Percentiles rank a stretch among this genome's conserved stretches.
phyloP scores from a whole-genome alignment of 2,888 invertebrate species.

The Campaea margaritaria region DNA sequence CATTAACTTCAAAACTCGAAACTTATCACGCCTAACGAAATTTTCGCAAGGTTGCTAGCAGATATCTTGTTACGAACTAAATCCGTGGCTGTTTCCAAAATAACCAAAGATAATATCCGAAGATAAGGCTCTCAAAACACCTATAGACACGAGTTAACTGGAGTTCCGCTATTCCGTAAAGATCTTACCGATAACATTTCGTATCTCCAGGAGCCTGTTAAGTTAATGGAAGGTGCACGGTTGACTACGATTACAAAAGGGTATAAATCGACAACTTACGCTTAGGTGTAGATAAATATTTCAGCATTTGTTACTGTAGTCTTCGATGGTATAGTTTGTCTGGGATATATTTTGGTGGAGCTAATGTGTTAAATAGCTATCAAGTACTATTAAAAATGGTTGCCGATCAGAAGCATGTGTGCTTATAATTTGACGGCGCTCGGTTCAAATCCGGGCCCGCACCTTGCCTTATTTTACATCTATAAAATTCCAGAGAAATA shows the following conservation, averaged over 20 bases:
- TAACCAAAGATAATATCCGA: slow-evolving; percentile 9
- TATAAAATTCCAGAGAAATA: no score
- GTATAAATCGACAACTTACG: slow-evolving; percentile 16
- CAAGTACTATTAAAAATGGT: no score
- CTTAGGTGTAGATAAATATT: not conserved
- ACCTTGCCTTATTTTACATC: no score
- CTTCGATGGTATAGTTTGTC: no score
- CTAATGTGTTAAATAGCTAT: no score
- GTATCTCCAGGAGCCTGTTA: slow-evolving; percentile 19
- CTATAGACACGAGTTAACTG: slow-evolving; percentile 15
- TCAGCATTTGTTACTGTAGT: no score
- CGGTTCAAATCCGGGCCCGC: no score
- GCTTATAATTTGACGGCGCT: no score
- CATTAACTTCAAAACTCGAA: no score
- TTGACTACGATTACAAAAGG: slow-evolving; percentile 20
- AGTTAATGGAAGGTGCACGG: slow-evolving; percentile 24
- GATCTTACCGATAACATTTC: slow-evolving; percentile 19
- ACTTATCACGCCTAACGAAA: not conserved
- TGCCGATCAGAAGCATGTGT: no score
- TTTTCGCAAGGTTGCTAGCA: not conserved
- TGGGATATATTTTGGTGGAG: no score
- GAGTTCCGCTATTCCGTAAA: slow-evolving; percentile 21
- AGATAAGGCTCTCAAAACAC: slow-evolving; percentile 9
- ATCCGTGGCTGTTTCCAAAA: slow-evolving; percentile 6
- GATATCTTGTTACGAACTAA: not conserved